Evolutionary conservation across 2,888 invertebrate genomes (phyloP).

Genomic region (Eilema griseolum): DNA sequence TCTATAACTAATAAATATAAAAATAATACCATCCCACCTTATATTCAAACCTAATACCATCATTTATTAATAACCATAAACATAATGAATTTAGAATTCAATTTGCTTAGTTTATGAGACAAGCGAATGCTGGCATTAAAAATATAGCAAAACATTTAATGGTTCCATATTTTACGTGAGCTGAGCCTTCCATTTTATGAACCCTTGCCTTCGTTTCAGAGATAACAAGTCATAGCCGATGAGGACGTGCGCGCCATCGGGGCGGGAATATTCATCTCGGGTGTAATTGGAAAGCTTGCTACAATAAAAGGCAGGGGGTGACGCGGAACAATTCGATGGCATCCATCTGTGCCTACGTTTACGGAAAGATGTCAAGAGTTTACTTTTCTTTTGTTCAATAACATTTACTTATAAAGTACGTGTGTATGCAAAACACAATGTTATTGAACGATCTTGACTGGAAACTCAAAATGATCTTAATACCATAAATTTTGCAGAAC

Average conservation of each 20-base stretch:
- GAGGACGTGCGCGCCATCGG: constrained; percentile 45
- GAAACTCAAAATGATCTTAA: too few relatives aligned
- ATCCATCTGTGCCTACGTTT: constrained; percentile 57
- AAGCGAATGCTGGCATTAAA: constrained; percentile 41
- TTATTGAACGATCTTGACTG: background rate
- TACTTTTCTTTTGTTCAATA: constrained; percentile 40
- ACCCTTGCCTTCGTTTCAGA: constrained; percentile 63
- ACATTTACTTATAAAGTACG: background rate
- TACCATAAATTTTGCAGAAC: background rate
- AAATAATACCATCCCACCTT: background rate
- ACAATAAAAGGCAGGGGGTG: constrained; percentile 72
- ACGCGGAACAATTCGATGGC: constrained; percentile 62
- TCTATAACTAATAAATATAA: background rate
- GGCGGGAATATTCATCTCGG: constrained; percentile 67
- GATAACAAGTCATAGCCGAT: constrained; percentile 60
- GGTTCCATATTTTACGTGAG: constrained; percentile 44
- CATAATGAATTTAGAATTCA: constrained; percentile 45
- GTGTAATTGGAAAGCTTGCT: constrained; percentile 77
- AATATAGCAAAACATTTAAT: constrained; percentile 38
- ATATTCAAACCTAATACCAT: constrained; percentile 9
- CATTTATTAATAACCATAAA: constrained; percentile 32
- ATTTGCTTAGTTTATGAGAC: constrained; percentile 37
- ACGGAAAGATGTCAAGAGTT: constrained; percentile 49
- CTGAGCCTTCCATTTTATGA: constrained; percentile 60
- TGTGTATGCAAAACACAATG: background rate